phyloP scores from a whole-genome alignment of 1,140 invertebrate genomes.

The Drosophila serrata region DNA sequence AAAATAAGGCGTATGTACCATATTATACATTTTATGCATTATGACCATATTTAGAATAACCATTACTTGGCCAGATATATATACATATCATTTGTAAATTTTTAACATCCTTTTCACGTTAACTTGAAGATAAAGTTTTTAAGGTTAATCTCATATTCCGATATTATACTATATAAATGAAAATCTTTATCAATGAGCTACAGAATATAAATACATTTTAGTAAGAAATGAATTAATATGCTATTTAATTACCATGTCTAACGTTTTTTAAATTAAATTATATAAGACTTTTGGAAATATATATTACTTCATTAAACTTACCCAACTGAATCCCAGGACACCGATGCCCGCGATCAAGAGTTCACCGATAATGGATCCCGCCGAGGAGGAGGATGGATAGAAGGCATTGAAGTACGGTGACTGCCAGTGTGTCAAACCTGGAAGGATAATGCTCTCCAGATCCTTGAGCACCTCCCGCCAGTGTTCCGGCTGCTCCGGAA shows the following conservation, averaged over 20 bases:
- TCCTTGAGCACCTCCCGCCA: constrained; percentile 95
- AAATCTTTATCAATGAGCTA: too few relatives aligned
- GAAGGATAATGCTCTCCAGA: constrained; percentile 93
- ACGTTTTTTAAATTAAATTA: not conserved
- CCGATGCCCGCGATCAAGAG: constrained; percentile 93
- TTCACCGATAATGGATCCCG: constrained; percentile 94
- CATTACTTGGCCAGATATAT: too few relatives aligned
- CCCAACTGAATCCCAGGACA: constrained; percentile 96
- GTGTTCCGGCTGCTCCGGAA: constrained; percentile 91
- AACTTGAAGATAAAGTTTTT: too few relatives aligned
- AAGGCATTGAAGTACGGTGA: constrained; percentile 97
- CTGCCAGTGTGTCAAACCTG: constrained; percentile 97
- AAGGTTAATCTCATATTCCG: not conserved
- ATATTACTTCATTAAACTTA: constrained; percentile 82
- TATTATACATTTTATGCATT: too few relatives aligned
- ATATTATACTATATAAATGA: not conserved
- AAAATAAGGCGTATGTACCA: too few relatives aligned
- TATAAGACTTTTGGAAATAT: not conserved
- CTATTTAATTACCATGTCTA: too few relatives aligned
- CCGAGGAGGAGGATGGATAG: constrained; percentile 93
- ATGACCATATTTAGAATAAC: too few relatives aligned
- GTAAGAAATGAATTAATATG: not conserved
- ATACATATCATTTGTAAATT: too few relatives aligned
- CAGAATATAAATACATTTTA: not conserved
- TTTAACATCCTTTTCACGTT: too few relatives aligned